Evolutionary conservation across 1,140 invertebrate genomes (phyloP), one percentile per base, ranked within the genome.

Genomic region (Trypoxylus dichotomus): DNA sequence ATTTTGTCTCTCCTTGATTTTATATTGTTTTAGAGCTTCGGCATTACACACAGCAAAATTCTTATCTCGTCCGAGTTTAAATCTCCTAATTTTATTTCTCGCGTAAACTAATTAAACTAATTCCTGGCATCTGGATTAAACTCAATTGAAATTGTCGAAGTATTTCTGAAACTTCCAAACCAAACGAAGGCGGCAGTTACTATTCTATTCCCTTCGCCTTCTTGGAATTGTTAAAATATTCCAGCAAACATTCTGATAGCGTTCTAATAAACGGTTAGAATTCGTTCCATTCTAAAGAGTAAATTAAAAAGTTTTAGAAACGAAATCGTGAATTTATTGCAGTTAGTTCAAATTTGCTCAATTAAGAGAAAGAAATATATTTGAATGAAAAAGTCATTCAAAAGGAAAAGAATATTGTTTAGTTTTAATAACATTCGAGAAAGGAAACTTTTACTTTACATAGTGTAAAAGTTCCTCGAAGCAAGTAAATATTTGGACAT

Each of bases 101-200:
- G 7, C 19, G 60, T 27, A 68, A 68, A 68, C 24, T 68, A 68
- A 68, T 68, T 68, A 68, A 68, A 68, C 60, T 68, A 68, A 68
- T 68, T 68, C 60, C 25, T 27, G 47, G 47, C 19, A 19, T 54
- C 47, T 6, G 60, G 24, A 68, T 68, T 68, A 68, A 68, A 68
- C 60, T 68, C 60, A 29, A 25, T 24, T 68, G 60, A 29, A 68
- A 27, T 68, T 68, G 24, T 24, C 60, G 15, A 68, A 68, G 60
- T 24, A 24, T 68, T 68, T 29, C 13, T 3, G 60, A 29, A 68
- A 68, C 60, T 68, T 68, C 15, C 11, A 5, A 68, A 68, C 24
- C 10, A 24, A 24, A 68, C 11, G 24, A 29, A 68, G 24, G 24
- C 25, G 24, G 24, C 8, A 3, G 58, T 7, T 68, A 29, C 60